phyloP scores from a whole-genome alignment of 1,140 invertebrate species.

The Aricia agestis region DNA sequence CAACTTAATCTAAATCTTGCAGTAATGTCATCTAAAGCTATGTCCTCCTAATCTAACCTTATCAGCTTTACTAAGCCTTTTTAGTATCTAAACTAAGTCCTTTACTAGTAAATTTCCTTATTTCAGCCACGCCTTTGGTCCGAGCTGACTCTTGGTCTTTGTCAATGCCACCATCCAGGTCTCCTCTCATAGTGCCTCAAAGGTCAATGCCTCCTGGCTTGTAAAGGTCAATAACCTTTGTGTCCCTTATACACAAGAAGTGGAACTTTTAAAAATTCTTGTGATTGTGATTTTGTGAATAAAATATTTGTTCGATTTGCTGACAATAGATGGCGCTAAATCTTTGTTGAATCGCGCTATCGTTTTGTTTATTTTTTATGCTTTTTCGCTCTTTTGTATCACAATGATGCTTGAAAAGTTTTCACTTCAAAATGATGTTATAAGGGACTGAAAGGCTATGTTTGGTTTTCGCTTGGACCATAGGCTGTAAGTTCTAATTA shows the following conservation, averaged over 20 bases:
- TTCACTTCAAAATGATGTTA: neutral
- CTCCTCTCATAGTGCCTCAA: constrained; percentile 49
- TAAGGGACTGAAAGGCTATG: neutral
- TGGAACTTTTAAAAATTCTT: too few species aligned
- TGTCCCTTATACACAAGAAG: neutral
- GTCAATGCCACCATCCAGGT: constrained; percentile 70
- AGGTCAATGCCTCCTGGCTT: constrained; percentile 25
- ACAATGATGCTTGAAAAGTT: too few species aligned
- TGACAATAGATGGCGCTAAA: too few species aligned
- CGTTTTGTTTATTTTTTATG: too few species aligned
- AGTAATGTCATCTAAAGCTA: neutral
- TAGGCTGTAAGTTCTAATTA: constrained; percentile 38
- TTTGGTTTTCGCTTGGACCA: constrained; percentile 51
- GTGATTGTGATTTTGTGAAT: too few species aligned
- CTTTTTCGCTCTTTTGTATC: too few species aligned
- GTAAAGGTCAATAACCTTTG: constrained; percentile 21
- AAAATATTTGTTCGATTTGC: too few species aligned
- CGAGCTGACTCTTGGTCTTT: constrained; percentile 74
- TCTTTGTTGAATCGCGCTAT: too few species aligned
- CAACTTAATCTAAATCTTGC: neutral
- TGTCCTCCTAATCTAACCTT: neutral
- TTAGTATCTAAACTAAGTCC: neutral
- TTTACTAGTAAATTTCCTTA: constrained; percentile 16
- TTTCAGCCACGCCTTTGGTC: constrained; percentile 72
- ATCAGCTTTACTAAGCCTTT: neutral